Percentiles rank a stretch among this genome's conserved stretches.
These are phyloP conservation scores for Euura saliciscinereae DNA, from an alignment of 1,140 invertebrate species.

Conservation along the genomic window DNA sequence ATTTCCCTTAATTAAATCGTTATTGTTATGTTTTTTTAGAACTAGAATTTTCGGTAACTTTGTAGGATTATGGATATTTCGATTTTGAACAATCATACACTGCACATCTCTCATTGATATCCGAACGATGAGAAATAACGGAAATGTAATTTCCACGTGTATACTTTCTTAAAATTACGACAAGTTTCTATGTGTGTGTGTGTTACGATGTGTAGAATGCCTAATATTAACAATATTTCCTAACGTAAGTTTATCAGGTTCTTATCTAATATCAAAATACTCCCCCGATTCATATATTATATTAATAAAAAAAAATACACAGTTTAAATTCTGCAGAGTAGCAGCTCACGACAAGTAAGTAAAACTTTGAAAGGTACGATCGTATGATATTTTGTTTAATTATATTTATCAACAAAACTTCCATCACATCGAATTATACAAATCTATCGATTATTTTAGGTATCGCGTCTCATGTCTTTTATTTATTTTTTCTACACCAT, in stretches of 20 bases:
- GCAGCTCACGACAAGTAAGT: neutral
- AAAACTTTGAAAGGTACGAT: neutral
- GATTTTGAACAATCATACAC: conserved; percentile 5
- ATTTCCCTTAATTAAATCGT: neutral
- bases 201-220: neutral
- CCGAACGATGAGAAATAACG: neutral
- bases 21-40: neutral
- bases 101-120: neutral
- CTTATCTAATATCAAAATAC: conserved; percentile 10
- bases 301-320: neutral
- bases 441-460: too few relatives aligned
- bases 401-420: neutral
- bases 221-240: neutral
- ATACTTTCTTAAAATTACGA: conserved; percentile 10
- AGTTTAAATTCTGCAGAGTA: neutral
- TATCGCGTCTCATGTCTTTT: too few relatives aligned
- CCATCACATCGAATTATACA: too few relatives aligned
- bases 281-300: neutral
- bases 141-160: neutral
- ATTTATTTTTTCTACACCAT: too few relatives aligned
- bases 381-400: neutral
- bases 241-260: neutral
- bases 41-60: neutral
- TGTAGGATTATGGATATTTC: neutral
- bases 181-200: neutral